Base-by-base conservation (phyloP, 2,113 vertebrate genomes). In the Engystomops pustulosus region DNA sequence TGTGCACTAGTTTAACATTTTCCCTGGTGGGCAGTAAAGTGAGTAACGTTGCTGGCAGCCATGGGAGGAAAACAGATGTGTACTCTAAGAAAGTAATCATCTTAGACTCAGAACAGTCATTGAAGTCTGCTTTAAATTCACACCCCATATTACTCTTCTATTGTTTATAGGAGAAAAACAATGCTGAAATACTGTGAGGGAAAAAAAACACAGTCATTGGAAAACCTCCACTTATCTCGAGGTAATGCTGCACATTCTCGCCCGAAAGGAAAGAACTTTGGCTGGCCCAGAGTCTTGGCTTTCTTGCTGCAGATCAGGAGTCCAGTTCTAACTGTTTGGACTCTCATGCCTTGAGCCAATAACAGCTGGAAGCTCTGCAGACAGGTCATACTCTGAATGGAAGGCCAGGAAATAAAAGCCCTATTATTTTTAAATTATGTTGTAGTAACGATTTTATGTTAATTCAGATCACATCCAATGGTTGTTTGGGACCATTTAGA, bases 11-110 rank as follows among this genome's bases (percentile, higher is more conserved):
- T 89, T 91, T 90, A 85, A 74, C 86, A 79, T 86, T 27, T 86
- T 90, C 91, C 90, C 88, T 88, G 85, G 83, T 92, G 91, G 86
- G 84, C 88, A 87, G 90, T 91, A 91, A 91, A 89, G 47, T 38
- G 84, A 87, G 86, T 86, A 91, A 89, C 79, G 88, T 86, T 89
- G 85, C 86, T 93, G 91, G 89, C 91, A 88, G 84, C 4, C 5
- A 15, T 9, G 80, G 89, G 91, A 87, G 87, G 86, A 88, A 87
- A 87, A 86, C 91, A 91, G 92, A 90, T 92, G 90, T 90, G 88
- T 86, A 60, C 82, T 87, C 62, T 2, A 88, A 88, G 84, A 87
- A 86, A 86, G 83, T 86, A 87, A 85, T 69, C 71, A 38, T 23
- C 80, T 74, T 38, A 86, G 89, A 77, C 85, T 88, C 86, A 84